Base-by-base conservation (phyloP, 2,113 vertebrate species). In the Tangachromis dhanisi region DNA sequence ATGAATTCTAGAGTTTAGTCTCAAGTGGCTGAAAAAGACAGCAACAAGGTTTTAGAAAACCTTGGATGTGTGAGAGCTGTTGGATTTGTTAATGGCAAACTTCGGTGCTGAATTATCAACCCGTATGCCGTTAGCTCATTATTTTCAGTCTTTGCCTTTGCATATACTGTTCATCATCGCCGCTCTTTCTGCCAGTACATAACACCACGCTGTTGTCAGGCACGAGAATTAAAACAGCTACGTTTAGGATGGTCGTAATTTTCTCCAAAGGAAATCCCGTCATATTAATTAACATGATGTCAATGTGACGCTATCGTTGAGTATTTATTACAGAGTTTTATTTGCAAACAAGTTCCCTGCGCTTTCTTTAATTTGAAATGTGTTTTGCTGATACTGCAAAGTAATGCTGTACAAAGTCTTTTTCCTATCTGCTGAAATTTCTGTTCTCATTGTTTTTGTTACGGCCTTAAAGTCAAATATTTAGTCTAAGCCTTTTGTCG, bases 381-480 rank as follows among this genome's bases (percentile, higher is more conserved):
- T 31, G 45, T n/a, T 51, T n/a, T 51, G 16, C 16, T 19, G 16
- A 12, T 11, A 0, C 45, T 51, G 45, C 26, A 8, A 0, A 24
- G 29, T 33, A 35, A 26, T 12, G 10, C 16, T 38, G 31, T 38
- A 38, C 49, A 54, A 54, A 38, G 11, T 21, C 4, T 79, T 29
- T 66, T 78, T 84, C 10, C 55, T 26, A 12, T 76, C 29, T 85
- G 40, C 80, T 83, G 14, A 81, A 54, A 35, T 51, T 80, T 86
- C 24, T 68, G 31, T 24, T 76, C 68, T 8, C 40, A 76, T 19
- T 19, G 68, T 47, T 29, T 76, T 76, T 53, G 45, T 47, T 76
- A 47, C 29, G 42, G 71, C 14, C 71, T 47, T 76, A 19, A 47
- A 76, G 24, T 76, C 71, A 47, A 61, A 61, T 53, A 84, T 84